phyloP scores from a whole-genome alignment of 2,113 vertebrate genomes.

The Pomatostomus ruficeps region DNA sequence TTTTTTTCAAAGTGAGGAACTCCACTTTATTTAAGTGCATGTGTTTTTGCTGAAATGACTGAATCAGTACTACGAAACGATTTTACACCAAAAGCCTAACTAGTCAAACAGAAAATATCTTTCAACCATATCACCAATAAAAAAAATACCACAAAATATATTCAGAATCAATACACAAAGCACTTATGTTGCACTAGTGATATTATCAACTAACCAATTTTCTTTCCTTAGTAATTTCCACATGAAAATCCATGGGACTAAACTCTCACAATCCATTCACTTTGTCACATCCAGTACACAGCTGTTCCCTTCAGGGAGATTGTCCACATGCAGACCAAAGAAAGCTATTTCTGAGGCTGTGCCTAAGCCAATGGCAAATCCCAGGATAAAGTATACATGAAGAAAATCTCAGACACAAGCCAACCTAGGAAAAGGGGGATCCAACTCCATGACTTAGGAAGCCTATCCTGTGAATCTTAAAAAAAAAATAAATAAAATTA shows the following conservation, averaged over 20 bases:
- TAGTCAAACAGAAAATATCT: neutral
- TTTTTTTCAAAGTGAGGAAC: neutral
- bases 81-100: neutral
- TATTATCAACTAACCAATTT: neutral
- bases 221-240: neutral
- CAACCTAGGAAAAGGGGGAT: neutral
- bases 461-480: neutral
- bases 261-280: neutral
- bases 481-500: neutral
- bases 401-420: neutral
- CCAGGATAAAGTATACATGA: neutral
- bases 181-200: neutral
- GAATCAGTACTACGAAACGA: neutral
- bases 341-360: neutral
- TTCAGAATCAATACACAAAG: neutral
- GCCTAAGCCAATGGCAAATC: neutral
- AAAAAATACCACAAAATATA: neutral
- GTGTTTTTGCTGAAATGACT: neutral
- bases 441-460: neutral
- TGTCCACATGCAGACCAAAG: neutral
- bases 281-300: neutral
- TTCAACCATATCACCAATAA: neutral
- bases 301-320: neutral
- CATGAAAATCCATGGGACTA: neutral
- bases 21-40: neutral